phyloP scores from a whole-genome alignment of 2,113 vertebrate species.

The Urocitellus parryii region DNA sequence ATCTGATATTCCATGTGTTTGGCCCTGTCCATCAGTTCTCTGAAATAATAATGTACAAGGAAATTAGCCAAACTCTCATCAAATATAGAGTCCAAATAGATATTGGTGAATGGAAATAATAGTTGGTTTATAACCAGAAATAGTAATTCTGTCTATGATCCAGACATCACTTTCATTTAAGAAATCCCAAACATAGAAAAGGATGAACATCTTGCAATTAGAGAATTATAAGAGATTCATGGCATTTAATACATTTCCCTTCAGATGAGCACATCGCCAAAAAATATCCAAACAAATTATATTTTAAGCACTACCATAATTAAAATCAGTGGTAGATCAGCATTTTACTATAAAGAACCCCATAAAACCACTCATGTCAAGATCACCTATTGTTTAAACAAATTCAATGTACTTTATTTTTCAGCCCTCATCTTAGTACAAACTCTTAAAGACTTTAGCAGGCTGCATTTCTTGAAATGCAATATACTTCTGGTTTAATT shows the following conservation, averaged over 20 bases:
- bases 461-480: neutral
- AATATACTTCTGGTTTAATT: neutral
- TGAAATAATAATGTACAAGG: slow-evolving; percentile 6
- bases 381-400: neutral
- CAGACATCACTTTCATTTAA: slow-evolving; percentile 25
- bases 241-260: neutral
- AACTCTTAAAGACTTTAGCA: neutral
- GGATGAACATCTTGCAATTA: neutral
- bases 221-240: neutral
- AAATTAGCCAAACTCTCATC: slow-evolving; percentile 27
- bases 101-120: neutral
- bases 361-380: neutral
- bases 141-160: neutral
- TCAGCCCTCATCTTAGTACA: neutral
- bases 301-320: neutral
- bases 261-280: neutral
- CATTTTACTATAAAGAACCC: neutral
- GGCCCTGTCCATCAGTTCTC: neutral
- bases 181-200: slow-evolving; percentile 30
- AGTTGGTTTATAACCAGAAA: neutral
- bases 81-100: neutral
- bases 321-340: neutral
- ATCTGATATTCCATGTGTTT: slow-evolving; percentile 42
- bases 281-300: neutral
- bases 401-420: neutral